Conservation (phyloP, 2,797 vertebrate species). For the Geotrypetes seraphini region DNA sequence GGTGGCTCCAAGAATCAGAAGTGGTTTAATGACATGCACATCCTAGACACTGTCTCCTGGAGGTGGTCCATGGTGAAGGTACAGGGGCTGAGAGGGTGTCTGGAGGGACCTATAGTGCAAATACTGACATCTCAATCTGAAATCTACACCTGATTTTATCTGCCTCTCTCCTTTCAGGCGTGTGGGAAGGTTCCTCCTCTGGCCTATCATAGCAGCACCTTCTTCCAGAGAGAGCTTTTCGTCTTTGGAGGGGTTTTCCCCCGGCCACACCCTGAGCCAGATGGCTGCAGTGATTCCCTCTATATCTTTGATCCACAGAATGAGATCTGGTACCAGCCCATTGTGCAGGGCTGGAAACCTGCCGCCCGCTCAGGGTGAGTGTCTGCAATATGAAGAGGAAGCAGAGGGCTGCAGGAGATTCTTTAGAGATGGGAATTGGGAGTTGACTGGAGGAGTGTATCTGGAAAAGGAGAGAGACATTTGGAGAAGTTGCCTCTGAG, state of each 20-base stretch:
- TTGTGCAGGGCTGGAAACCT: constrained; percentile 60
- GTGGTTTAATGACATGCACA: constrained; percentile 65
- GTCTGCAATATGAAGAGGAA: neutral
- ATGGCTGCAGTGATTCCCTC: constrained; percentile 67
- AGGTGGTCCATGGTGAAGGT: constrained; percentile 65
- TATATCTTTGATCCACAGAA: constrained; percentile 71
- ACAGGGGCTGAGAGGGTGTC: neutral
- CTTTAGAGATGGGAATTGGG: too few species aligned
- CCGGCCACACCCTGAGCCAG: constrained; percentile 54
- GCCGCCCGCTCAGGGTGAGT: constrained; percentile 68
- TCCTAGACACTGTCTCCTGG: constrained; percentile 67
- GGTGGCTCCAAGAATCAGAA: constrained; percentile 66
- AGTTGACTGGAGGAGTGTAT: too few species aligned
- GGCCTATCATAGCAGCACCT: constrained; percentile 62
- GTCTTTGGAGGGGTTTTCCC: constrained; percentile 65
- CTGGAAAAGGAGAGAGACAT: too few species aligned
- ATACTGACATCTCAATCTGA: neutral
- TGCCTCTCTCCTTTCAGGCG: constrained; percentile 31
- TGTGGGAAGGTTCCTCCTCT: constrained; percentile 64
- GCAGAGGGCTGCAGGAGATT: too few species aligned
- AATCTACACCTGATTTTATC: neutral
- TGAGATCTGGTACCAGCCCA: constrained; percentile 76
- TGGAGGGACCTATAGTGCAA: neutral
- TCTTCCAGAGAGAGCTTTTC: constrained; percentile 64
- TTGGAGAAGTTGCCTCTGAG: too few species aligned